These are phyloP conservation scores for Troides aeacus DNA, from an alignment of 2,888 invertebrate species.

Conservation along the genomic window DNA sequence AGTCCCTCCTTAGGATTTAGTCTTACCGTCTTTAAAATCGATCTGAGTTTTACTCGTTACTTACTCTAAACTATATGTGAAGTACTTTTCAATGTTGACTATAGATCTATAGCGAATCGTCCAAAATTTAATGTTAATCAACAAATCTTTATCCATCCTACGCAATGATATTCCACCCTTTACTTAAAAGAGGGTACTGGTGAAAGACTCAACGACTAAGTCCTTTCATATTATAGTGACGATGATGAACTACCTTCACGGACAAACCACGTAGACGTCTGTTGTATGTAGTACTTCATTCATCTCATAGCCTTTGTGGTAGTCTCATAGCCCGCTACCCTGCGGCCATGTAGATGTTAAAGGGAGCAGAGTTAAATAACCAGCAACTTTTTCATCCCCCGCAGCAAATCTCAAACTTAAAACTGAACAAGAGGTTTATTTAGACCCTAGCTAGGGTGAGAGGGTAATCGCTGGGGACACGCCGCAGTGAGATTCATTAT, in stretches of 20 bases:
- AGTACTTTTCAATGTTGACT: no score
- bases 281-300: not conserved
- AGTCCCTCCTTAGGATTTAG: not conserved
- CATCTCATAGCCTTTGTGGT: not conserved
- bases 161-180: not conserved
- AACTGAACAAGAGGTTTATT: not conserved
- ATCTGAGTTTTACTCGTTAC: not conserved
- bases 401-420: not conserved
- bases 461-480: constrained; percentile 8
- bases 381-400: not conserved
- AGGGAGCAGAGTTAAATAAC: not conserved
- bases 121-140: no score
- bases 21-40: not conserved
- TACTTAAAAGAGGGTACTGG: not conserved
- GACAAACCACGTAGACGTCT: not conserved
- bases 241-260: not conserved
- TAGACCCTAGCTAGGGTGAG: not conserved
- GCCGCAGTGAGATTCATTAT: constrained; percentile 16
- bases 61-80: no score
- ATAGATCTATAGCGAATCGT: no score
- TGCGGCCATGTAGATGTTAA: not conserved
- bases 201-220: not conserved
- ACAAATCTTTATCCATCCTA: no score
- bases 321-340: not conserved
- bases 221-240: constrained; percentile 1